Evolutionary conservation across 2,888 invertebrate genomes (phyloP).

Genomic region (Conus canariensis): DNA sequence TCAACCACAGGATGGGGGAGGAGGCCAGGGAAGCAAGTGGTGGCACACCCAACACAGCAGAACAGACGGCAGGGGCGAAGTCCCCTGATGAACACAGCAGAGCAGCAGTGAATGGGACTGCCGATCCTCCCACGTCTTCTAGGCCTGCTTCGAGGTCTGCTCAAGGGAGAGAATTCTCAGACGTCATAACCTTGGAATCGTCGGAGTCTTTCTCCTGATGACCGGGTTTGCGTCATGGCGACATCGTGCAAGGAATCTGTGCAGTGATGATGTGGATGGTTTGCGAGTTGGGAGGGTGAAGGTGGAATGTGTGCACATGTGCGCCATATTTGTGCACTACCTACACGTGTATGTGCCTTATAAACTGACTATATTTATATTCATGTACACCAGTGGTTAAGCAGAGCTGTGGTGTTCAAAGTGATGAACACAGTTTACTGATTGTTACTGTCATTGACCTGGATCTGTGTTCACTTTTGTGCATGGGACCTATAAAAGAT

Average conservation of each 20-base stretch:
- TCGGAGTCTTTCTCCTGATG: not conserved
- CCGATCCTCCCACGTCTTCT: too few relatives aligned
- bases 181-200: not conserved
- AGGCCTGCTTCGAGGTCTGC: not conserved
- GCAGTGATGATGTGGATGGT: not conserved
- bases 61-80: not conserved
- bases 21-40: not conserved
- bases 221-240: not conserved
- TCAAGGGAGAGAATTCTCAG: not conserved
- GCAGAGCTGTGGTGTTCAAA: too few relatives aligned
- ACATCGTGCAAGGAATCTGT: not conserved
- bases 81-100: not conserved
- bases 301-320: not conserved
- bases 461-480: too few relatives aligned
- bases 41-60: not conserved
- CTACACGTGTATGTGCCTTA: too few relatives aligned
- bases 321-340: not conserved
- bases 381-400: not conserved
- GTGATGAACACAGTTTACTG: too few relatives aligned
- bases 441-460: too few relatives aligned
- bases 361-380: not conserved
- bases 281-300: not conserved
- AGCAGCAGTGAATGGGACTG: not conserved
- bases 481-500: too few relatives aligned
- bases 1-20: conserved; percentile 55